phyloP scores from a whole-genome alignment of 1,140 invertebrate species.

The Notospermus geniculatus region DNA sequence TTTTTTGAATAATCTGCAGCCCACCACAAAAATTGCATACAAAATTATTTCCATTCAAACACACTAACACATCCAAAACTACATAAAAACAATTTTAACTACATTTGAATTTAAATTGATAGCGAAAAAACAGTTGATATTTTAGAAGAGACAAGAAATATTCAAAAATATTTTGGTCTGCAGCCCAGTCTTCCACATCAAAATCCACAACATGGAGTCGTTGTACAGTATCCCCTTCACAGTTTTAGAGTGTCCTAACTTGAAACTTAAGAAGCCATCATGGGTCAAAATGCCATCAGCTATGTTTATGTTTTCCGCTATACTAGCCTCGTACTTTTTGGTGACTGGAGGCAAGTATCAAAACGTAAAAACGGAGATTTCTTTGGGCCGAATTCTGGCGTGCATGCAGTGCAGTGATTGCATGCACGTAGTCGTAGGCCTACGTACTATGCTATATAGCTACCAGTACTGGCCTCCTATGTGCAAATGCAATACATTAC shows the following conservation, averaged over 20 bases:
- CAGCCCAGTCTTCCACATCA: slow-evolving; percentile 2
- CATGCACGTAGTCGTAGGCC: not conserved
- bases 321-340: slow-evolving; percentile 93
- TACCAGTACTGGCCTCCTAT: not conserved
- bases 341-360: slow-evolving; percentile 86
- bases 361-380: not conserved
- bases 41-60: no score
- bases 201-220: slow-evolving; percentile 66
- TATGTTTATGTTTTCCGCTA: slow-evolving; percentile 87
- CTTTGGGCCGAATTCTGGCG: not conserved
- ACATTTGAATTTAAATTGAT: no score
- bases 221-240: slow-evolving; percentile 77
- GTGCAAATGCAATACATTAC: not conserved
- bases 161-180: no score
- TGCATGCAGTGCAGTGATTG: not conserved
- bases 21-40: no score
- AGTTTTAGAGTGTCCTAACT: slow-evolving; percentile 84
- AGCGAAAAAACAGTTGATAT: no score
- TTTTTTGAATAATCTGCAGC: no score
- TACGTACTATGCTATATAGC: not conserved
- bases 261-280: slow-evolving; percentile 87
- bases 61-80: no score
- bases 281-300: slow-evolving; percentile 90
- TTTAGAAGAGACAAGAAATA: no score
- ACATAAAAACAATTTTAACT: no score